Evolutionary conservation across 2,113 vertebrate species (phyloP), one percentile per base, ranked within the genome.

Genomic region (Phrynocephalus versicolor): DNA sequence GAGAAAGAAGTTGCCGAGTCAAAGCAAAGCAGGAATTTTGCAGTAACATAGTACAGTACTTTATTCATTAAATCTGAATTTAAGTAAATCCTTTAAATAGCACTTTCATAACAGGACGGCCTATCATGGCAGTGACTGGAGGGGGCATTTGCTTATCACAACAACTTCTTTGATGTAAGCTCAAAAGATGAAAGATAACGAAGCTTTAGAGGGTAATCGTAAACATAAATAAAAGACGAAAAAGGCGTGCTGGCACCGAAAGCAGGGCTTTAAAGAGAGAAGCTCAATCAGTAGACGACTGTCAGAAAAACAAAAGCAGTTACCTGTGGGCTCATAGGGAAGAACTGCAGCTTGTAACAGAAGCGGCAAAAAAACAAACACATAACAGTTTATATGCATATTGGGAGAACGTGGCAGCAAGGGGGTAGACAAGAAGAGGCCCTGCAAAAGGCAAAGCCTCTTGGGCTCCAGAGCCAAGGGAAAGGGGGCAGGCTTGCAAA

Each of bases 271-370:
- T 88, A 88, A 85, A 87, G 76, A 79, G 10, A 85, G 75, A 89
- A 33, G 87, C 85, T 89, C 85, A 83, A 86, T 89, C 80, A 85
- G 84, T 73, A 86, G 83, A 89, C 89, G 69, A 86, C 88, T 75
- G 85, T 81, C 72, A 88, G 88, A 80, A 91, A 93, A 93, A 91
- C 71, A 91, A 94, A 93, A 92, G 89, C 84, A 85, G 94, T 97
- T 98, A 98, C 97, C 98, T 98, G 96, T 33, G 41, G 89, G 96
- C 96, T 97, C 96, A 97, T 78, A 88, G 97, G 97, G 92, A 97
- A 97, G 96, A 96, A 98, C 97, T 97, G 97, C 93, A 95, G 96
- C 92, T 88, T 95, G 94, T 93, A 94, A 94, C 39, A 94, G 90
- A 91, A 88, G 84, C n/a, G 93, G 92, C 85, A 88, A 60, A 87